Percentiles rank a stretch among this genome's conserved stretches.
Conservation (phyloP, 1,140 invertebrate species). For the Drosophila bocki region DNA sequence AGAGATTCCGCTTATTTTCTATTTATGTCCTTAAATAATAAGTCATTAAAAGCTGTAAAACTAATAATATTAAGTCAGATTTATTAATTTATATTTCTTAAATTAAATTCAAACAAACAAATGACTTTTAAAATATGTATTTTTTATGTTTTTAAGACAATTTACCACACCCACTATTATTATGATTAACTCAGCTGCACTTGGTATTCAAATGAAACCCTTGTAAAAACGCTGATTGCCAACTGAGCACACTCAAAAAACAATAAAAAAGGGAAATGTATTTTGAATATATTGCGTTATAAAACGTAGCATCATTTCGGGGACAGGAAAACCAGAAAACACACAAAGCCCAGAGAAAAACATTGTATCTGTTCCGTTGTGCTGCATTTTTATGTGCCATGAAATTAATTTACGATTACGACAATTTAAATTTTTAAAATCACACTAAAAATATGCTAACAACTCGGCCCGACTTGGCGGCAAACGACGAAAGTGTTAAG, state of each 20-base stretch:
- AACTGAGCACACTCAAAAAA: conserved; percentile 61
- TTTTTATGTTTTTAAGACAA: neutral
- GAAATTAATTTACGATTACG: conserved; percentile 85
- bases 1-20: neutral
- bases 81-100: neutral
- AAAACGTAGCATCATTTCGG: conserved; percentile 53
- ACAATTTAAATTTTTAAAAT: conserved; percentile 85
- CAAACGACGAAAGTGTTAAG: conserved; percentile 70
- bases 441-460: conserved; percentile 81
- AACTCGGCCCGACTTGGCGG: conserved; percentile 59
- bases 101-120: neutral
- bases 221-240: conserved; percentile 25
- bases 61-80: too few species aligned
- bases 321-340: conserved; percentile 15
- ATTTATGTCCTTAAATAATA: neutral
- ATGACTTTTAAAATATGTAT: too few species aligned
- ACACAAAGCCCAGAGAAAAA: conserved; percentile 13
- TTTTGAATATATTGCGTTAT: conserved; percentile 50
- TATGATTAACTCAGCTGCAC: conserved; percentile 8
- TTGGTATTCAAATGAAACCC: neutral
- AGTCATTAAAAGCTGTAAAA: neutral
- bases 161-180: neutral
- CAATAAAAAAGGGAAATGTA: conserved; percentile 41
- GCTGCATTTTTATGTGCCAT: conserved; percentile 80
- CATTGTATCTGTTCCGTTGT: conserved; percentile 43